phyloP scores from a whole-genome alignment of 2,797 vertebrate species.

The Tarsius wallacei region DNA sequence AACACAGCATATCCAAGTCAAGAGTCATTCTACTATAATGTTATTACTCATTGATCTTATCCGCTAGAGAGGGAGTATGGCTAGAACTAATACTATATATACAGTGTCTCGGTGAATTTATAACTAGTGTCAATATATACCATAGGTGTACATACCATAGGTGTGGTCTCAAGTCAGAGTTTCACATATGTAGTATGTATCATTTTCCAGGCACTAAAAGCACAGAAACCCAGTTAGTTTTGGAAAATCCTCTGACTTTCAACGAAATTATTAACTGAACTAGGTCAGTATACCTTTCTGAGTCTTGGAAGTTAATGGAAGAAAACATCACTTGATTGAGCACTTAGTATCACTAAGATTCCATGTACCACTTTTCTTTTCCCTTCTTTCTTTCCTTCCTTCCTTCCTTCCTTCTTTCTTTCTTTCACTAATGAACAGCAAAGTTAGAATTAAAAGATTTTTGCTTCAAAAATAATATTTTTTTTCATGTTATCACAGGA shows the following conservation, averaged over 20 bases:
- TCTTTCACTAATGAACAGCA: not conserved
- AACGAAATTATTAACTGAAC: not conserved
- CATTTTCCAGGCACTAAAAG: not conserved
- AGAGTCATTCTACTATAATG: not conserved
- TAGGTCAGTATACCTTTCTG: not conserved
- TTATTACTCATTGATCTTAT: not conserved
- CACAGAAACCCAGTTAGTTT: not conserved
- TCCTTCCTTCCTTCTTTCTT: not conserved
- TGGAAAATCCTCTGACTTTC: not conserved
- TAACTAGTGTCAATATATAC: not conserved
- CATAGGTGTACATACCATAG: not conserved
- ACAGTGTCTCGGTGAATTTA: not conserved
- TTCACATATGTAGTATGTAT: not conserved
- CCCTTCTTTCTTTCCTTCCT: not conserved
- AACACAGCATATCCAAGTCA: not conserved
- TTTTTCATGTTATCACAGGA: not conserved
- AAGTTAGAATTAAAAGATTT: not conserved
- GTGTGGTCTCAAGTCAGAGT: not conserved
- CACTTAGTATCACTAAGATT: not conserved
- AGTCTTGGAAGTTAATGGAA: not conserved
- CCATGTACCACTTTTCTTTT: not conserved
- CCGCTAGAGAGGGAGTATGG: not conserved
- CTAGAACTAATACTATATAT: not conserved
- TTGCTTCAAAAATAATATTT: not conserved
- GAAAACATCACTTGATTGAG: not conserved